Conservation (phyloP, 2,888 invertebrate genomes). For the Corbicula japonica region DNA sequence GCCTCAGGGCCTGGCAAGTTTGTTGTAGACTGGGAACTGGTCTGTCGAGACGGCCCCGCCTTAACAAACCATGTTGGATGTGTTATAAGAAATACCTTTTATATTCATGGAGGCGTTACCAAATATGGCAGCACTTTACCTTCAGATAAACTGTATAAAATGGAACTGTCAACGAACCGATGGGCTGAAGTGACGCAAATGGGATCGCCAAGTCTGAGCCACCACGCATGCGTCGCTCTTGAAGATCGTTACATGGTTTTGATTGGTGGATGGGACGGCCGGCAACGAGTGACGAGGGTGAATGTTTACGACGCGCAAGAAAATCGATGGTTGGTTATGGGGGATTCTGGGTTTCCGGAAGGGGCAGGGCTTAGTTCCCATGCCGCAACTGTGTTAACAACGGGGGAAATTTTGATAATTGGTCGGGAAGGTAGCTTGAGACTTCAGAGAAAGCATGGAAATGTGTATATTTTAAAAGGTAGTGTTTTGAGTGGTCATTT, state of each 20-base stretch:
- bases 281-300: slow-evolving; percentile 76
- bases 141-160: slow-evolving; percentile 75
- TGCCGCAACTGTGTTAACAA: slow-evolving; percentile 78
- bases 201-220: slow-evolving; percentile 84
- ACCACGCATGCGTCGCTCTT: slow-evolving; percentile 83
- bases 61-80: slow-evolving; percentile 81
- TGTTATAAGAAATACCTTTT: slow-evolving; percentile 75
- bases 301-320: slow-evolving; percentile 80
- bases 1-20: slow-evolving; percentile 32
- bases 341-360: slow-evolving; percentile 81
- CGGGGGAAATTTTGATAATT: slow-evolving; percentile 82
- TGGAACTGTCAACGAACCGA: slow-evolving; percentile 67
- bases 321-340: slow-evolving; percentile 75
- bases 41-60: slow-evolving; percentile 88
- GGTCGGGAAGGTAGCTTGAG: slow-evolving; percentile 85
- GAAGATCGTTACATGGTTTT: slow-evolving; percentile 83
- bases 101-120: slow-evolving; percentile 84
- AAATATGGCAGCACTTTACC: slow-evolving; percentile 77
- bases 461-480: slow-evolving; percentile 81
- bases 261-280: slow-evolving; percentile 86
- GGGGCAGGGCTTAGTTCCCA: slow-evolving; percentile 86
- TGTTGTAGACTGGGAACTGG: slow-evolving; percentile 72
- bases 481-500: slow-evolving; percentile 72
- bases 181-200: slow-evolving; percentile 71
- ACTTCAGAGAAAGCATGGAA: slow-evolving; percentile 83